A percentile compares a stretch with the other conserved stretches of the same genome.
phyloP scores from a whole-genome alignment of 1,140 invertebrate species.

The Bombus pyrosoma region DNA sequence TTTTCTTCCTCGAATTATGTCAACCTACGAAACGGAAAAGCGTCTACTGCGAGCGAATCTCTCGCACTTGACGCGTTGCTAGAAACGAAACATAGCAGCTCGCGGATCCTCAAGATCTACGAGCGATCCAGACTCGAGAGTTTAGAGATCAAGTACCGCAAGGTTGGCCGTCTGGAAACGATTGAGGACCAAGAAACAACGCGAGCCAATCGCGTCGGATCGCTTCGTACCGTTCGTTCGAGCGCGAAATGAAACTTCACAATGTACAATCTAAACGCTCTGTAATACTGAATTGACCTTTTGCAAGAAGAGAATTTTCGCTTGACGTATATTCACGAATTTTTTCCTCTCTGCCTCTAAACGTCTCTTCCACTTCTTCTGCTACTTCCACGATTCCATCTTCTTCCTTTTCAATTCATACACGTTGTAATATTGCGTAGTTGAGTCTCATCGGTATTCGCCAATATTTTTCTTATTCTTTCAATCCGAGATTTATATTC shows the following conservation, averaged over 20 bases:
- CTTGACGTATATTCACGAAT: slow-evolving; percentile 15
- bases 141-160: not conserved
- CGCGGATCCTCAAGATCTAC: not conserved
- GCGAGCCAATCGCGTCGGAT: not conserved
- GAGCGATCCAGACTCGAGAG: not conserved
- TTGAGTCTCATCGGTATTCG: slow-evolving; percentile 31
- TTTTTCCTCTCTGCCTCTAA: not conserved
- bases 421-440: slow-evolving; percentile 15
- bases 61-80: slow-evolving; percentile 33
- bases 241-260: slow-evolving; percentile 30
- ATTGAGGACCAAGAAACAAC: not conserved
- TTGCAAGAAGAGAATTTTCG: slow-evolving; percentile 11
- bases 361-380: not conserved
- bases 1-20: not conserved
- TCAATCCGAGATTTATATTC: not conserved
- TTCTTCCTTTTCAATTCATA: not conserved
- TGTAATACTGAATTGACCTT: slow-evolving; percentile 40
- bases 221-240: not conserved
- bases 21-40: slow-evolving; percentile 23
- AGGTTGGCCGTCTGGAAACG: not conserved
- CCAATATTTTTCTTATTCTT: not conserved
- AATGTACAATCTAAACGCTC: slow-evolving; percentile 27
- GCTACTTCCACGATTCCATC: not conserved
- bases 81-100: not conserved
- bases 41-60: slow-evolving; percentile 27